A percentile compares a stretch with the other conserved stretches of the same genome.
Evolutionary conservation across 2,797 vertebrate genomes (phyloP).

Genomic region (Poliocrania exsul): DNA sequence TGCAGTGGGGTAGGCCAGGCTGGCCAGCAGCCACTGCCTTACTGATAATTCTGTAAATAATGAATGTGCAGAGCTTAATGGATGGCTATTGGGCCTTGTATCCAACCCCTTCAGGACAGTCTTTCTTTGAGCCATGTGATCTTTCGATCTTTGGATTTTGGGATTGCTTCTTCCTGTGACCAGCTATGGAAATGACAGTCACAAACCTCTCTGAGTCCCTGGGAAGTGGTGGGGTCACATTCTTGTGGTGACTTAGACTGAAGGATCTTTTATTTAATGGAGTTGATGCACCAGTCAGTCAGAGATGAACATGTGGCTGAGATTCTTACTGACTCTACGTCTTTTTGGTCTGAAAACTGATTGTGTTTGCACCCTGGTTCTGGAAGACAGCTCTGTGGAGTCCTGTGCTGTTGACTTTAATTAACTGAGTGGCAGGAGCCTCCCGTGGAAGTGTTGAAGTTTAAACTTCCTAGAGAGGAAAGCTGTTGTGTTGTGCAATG

Average conservation of each 20-base stretch:
- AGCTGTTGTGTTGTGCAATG: not conserved
- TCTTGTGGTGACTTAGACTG: not conserved
- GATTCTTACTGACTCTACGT: not conserved
- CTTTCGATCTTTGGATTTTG: not conserved
- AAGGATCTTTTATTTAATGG: not conserved
- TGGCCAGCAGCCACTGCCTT: not conserved
- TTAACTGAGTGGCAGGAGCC: not conserved
- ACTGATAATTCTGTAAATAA: not conserved
- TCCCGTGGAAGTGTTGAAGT: not conserved
- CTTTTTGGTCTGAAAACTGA: not conserved
- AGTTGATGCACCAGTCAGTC: too few species aligned
- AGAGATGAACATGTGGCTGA: not conserved
- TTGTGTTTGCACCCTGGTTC: not conserved
- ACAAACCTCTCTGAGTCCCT: not conserved
- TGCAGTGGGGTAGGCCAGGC: not conserved
- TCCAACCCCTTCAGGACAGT: not conserved
- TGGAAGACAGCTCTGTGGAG: not conserved
- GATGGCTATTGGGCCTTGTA: not conserved
- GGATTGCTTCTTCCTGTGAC: not conserved
- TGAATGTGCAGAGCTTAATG: not conserved
- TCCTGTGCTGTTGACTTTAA: not conserved
- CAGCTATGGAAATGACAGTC: not conserved
- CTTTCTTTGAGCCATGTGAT: not conserved
- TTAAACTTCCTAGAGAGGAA: not conserved
- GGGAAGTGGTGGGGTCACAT: not conserved